A percentile compares a stretch with the other conserved stretches of the same genome.
Evolutionary conservation across 2,888 invertebrate species (phyloP).

Genomic region (Leuctra nigra): DNA sequence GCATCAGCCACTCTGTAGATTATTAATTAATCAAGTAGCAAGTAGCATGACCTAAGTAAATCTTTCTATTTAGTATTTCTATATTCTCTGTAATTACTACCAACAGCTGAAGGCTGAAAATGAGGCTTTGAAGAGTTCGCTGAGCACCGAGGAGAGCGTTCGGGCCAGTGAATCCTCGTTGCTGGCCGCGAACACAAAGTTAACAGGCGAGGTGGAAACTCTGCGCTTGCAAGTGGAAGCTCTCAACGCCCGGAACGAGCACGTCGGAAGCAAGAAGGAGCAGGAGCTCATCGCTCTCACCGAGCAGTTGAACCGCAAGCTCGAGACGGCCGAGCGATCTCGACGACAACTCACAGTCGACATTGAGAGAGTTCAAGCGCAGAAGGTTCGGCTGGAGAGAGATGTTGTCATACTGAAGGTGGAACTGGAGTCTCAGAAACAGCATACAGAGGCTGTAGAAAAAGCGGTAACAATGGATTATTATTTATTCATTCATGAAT

Average conservation of each 20-base stretch:
- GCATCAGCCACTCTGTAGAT: too few species aligned
- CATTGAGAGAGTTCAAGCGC: conserved; percentile 43
- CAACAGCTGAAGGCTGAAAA: conserved; percentile 37
- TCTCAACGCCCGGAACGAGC: conserved; percentile 2
- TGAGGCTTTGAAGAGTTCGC: conserved; percentile 27
- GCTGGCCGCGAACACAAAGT: background rate
- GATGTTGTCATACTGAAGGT: conserved; percentile 21
- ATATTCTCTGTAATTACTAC: too few species aligned
- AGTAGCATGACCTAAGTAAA: too few species aligned
- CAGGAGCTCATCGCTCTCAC: conserved; percentile 28
- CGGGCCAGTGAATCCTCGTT: background rate
- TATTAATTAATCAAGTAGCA: too few species aligned
- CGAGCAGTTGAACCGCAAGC: conserved; percentile 30
- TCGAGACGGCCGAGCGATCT: conserved; percentile 31
- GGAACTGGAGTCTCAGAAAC: conserved; percentile 20
- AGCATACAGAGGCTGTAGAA: background rate
- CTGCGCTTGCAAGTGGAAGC: conserved; percentile 13
- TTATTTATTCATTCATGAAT: too few species aligned
- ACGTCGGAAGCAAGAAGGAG: conserved; percentile 27
- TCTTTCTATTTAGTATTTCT: too few species aligned
- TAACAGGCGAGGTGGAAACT: background rate
- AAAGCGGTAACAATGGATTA: conserved; percentile 1
- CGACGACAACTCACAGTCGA: conserved; percentile 39
- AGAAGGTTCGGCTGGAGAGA: conserved; percentile 30
- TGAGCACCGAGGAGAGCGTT: background rate